These are phyloP conservation scores for Colostygia pectinataria DNA, from an alignment of 2,888 invertebrate species.

Conservation along the genomic window DNA sequence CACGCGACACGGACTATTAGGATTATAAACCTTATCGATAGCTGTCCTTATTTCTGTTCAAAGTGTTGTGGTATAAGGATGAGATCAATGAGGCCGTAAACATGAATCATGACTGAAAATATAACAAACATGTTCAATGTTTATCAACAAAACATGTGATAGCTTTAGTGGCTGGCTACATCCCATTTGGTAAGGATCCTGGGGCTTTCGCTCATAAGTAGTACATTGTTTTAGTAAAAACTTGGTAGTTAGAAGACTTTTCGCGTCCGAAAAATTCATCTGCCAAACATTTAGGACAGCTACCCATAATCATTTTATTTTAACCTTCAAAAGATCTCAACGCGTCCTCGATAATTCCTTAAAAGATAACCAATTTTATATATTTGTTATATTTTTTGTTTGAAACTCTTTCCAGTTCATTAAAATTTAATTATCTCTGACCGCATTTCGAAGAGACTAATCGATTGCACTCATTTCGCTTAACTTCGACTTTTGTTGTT, in stretches of 20 bases:
- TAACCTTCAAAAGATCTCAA: too few relatives aligned
- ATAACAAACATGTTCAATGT: too few relatives aligned
- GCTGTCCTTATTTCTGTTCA: conserved; percentile 4
- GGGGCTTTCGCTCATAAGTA: too few relatives aligned
- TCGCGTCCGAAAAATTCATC: too few relatives aligned
- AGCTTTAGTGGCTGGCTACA: too few relatives aligned
- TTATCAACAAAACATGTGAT: too few relatives aligned
- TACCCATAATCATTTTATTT: too few relatives aligned
- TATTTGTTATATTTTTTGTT: conserved; percentile 5
- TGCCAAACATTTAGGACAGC: too few relatives aligned
- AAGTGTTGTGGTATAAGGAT: neutral
- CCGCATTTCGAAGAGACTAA: conserved; percentile 13
- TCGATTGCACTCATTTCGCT: conserved; percentile 18
- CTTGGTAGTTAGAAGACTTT: too few relatives aligned
- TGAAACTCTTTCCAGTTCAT: conserved; percentile 19
- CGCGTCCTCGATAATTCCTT: neutral
- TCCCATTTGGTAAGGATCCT: too few relatives aligned
- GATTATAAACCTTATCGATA: conserved; percentile 11
- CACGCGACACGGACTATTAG: conserved; percentile 12
- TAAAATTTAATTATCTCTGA: conserved; percentile 12
- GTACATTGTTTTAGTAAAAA: too few relatives aligned
- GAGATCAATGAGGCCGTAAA: neutral
- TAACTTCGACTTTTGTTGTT: conserved; percentile 6
- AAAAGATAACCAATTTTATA: neutral
- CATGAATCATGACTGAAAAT: too few relatives aligned